Percentiles rank a stretch among this genome's conserved stretches.
These are phyloP conservation scores for Podarcis cretensis DNA, from an alignment of 2,113 vertebrate genomes.

Conservation along the genomic window DNA sequence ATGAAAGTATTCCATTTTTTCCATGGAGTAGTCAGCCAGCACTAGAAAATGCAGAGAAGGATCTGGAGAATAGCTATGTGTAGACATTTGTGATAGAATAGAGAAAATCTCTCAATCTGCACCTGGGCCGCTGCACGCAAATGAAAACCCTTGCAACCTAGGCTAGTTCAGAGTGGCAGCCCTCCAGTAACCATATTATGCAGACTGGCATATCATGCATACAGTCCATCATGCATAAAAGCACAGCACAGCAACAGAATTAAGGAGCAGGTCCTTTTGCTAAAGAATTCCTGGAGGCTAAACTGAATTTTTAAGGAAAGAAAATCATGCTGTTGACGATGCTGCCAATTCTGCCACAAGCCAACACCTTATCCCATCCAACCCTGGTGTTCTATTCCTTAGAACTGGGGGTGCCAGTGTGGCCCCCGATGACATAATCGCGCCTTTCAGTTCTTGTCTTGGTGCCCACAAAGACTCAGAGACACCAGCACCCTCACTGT, in stretches of 20 bases:
- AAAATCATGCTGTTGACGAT: background rate
- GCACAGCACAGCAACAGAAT: background rate
- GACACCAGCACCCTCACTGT: too few species aligned
- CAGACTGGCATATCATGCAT: background rate
- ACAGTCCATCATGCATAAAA: background rate
- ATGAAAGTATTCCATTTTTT: background rate
- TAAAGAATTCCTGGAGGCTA: background rate
- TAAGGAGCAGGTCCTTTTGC: background rate
- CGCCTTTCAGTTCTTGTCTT: too few species aligned
- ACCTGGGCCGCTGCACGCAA: too few species aligned
- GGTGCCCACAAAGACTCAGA: too few species aligned
- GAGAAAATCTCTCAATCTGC: background rate
- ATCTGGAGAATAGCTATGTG: background rate
- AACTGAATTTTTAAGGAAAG: background rate
- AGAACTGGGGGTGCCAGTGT: too few species aligned
- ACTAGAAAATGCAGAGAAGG: background rate
- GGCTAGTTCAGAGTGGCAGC: background rate
- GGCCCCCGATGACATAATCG: too few species aligned
- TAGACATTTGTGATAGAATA: background rate
- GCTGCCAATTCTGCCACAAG: too few species aligned
- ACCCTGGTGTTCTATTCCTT: background rate
- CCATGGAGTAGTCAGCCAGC: background rate
- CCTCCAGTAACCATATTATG: too few species aligned
- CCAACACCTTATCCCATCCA: background rate
- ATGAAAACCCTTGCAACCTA: background rate